Conservation (phyloP, 1,140 invertebrate genomes). For the Bradysia coprophila region DNA sequence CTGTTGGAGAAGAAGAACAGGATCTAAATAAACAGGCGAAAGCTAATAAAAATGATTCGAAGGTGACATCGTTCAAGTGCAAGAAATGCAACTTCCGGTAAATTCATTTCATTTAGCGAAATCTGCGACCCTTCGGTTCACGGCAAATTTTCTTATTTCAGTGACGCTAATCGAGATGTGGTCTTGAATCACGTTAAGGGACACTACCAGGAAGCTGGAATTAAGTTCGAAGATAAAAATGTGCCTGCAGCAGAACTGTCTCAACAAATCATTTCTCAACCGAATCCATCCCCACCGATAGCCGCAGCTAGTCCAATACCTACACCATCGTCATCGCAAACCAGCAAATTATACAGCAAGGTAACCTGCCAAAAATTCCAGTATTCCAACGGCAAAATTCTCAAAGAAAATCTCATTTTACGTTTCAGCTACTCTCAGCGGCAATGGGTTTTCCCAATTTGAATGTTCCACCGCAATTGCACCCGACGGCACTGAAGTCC, state of each 20-base stretch:
- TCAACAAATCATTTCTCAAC: constrained; percentile 12
- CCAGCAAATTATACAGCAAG: too few relatives aligned
- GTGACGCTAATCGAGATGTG: constrained; percentile 40
- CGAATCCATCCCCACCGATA: constrained; percentile 7
- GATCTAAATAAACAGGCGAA: background rate
- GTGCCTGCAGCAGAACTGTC: too few relatives aligned
- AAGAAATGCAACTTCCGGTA: constrained; percentile 70
- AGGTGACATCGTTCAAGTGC: constrained; percentile 40
- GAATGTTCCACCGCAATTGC: too few relatives aligned
- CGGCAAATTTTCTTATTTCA: too few relatives aligned
- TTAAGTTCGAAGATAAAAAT: background rate
- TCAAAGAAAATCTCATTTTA: too few relatives aligned
- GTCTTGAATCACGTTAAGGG: constrained; percentile 45
- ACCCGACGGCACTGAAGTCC: too few relatives aligned
- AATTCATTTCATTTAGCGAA: constrained; percentile 13
- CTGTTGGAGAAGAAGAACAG: background rate
- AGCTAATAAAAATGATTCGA: too few relatives aligned
- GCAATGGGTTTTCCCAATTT: constrained; percentile 21
- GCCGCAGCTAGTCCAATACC: constrained; percentile 8
- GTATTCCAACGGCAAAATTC: constrained; percentile 19
- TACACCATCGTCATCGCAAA: too few relatives aligned
- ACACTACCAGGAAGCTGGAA: constrained; percentile 28
- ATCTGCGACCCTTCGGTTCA: too few relatives aligned
- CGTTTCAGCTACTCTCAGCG: too few relatives aligned
- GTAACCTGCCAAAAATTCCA: constrained; percentile 13